Base-by-base conservation (phyloP, 2,888 invertebrate species). In the Epirrita christyi region DNA sequence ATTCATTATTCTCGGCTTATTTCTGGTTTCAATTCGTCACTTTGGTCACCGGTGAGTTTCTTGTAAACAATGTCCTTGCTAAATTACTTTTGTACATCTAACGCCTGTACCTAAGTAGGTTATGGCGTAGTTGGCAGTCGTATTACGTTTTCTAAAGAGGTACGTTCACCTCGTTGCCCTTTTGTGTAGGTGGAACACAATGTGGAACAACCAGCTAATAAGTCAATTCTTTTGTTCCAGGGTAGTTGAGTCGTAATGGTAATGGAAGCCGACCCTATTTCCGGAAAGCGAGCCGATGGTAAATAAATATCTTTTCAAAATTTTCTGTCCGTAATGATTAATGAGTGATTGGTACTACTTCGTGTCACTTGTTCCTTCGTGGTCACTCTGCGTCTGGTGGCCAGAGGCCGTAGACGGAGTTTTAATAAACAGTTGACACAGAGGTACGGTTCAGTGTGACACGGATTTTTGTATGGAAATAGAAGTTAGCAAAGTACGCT, bases 251-350 rank as follows among this genome's bases (percentile, higher is more conserved):
- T 75, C 78, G 79, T 68, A 62, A 91, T 91, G 91, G 91, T 91
- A 76, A 87, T 90, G 85, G 91, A 90, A 81, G 87, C 90, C 41
- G 84, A 90, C 71, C 86, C 89, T 32, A 86, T 90, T 60, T 71
- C 85, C 64, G 88, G 85, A 61, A 88, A 89, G 68, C 87, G 74
- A 55, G 71, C 77, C 45, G 91, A 90, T 73, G 91, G 91, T 90
- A 79, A 86, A 67, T 75, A 71, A 37, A 42, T 38, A 29, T 9
- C 46, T 50, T 43, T 54, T 50, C 29, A 49, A 41, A 59, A 14
- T 40, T 48, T n/a, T 47, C 11, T 15, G 15, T 42, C 44, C 10
- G 10, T 6, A 11, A 7, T 38, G n/a, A n/a, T n/a, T n/a, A n/a
- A n/a, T n/a, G n/a, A n/a, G n/a, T n/a, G n/a, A n/a, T n/a, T n/a